Percentiles rank a stretch among this genome's conserved stretches.
phyloP scores from a whole-genome alignment of 2,888 invertebrate genomes.

The Dione juno region DNA sequence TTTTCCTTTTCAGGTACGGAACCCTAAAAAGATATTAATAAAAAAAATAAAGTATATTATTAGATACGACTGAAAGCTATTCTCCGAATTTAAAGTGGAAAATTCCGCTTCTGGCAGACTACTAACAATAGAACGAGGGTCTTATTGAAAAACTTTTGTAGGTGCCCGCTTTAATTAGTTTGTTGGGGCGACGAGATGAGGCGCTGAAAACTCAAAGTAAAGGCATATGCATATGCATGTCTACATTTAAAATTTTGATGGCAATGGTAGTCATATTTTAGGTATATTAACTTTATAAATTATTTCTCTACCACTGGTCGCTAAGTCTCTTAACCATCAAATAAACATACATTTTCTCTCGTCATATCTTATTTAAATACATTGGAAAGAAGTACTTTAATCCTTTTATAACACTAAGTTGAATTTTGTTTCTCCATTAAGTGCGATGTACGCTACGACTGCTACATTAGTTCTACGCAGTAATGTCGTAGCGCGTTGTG shows the following conservation, averaged over 20 bases:
- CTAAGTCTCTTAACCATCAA: too few relatives aligned
- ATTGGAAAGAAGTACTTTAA: too few relatives aligned
- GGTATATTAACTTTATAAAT: too few relatives aligned
- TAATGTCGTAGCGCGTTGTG: neutral
- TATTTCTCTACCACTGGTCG: too few relatives aligned
- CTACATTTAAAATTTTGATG: conserved; percentile 4
- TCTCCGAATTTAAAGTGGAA: conserved; percentile 26
- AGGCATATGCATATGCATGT: conserved; percentile 17
- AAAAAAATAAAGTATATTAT: neutral
- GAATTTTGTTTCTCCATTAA: too few relatives aligned
- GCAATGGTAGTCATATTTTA: too few relatives aligned
- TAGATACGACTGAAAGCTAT: neutral
- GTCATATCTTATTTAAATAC: too few relatives aligned
- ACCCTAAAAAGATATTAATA: too few relatives aligned
- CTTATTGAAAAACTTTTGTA: conserved; percentile 64
- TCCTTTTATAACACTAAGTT: too few relatives aligned
- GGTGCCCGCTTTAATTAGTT: conserved; percentile 67
- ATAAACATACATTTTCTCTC: too few relatives aligned
- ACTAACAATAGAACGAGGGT: conserved; percentile 46
- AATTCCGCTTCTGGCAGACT: conserved; percentile 32
- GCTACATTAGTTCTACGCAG: neutral
- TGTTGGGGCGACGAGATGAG: conserved; percentile 43
- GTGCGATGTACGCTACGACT: too few relatives aligned
- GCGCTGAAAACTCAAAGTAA: conserved; percentile 25
- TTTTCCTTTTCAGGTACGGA: too few relatives aligned